A percentile compares a stretch with the other conserved stretches of the same genome.
phyloP scores from a whole-genome alignment of 2,113 vertebrate genomes.

The Anthoscopus minutus region DNA sequence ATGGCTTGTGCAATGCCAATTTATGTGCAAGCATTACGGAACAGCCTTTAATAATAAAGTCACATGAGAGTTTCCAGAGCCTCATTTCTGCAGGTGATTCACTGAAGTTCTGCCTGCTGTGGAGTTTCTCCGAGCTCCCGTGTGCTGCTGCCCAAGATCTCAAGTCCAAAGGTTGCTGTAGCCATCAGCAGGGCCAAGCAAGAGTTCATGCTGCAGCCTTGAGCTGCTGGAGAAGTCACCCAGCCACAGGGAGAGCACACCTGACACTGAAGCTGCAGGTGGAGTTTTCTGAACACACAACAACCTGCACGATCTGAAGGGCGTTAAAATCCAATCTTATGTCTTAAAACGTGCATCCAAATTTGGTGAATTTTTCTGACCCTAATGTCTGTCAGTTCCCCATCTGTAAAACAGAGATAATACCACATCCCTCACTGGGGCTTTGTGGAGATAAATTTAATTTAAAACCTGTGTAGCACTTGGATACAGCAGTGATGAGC shows the following conservation, averaged over 20 bases:
- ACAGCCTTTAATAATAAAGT: neutral
- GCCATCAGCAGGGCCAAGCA: fast-evolving
- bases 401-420: slow-evolving; percentile 43
- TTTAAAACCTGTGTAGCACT: slow-evolving; percentile 40
- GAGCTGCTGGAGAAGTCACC: neutral
- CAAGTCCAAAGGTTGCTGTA: neutral
- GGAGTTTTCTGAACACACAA: neutral
- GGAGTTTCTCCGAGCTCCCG: neutral
- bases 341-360: neutral
- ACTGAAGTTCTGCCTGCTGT: neutral
- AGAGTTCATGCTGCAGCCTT: neutral
- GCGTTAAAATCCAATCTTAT: neutral
- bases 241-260: neutral
- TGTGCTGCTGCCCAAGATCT: neutral
- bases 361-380: slow-evolving; percentile 24
- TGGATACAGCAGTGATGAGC: neutral
- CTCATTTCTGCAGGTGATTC: neutral
- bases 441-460: slow-evolving; percentile 47
- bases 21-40: neutral
- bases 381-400: slow-evolving; percentile 28
- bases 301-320: neutral
- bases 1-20: neutral
- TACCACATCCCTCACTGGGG: neutral
- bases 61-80: neutral
- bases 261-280: neutral